A percentile compares a stretch with the other conserved stretches of the same genome.
These are phyloP conservation scores for Nomia melanderi DNA, from an alignment of 1,140 invertebrate genomes.

Conservation along the genomic window DNA sequence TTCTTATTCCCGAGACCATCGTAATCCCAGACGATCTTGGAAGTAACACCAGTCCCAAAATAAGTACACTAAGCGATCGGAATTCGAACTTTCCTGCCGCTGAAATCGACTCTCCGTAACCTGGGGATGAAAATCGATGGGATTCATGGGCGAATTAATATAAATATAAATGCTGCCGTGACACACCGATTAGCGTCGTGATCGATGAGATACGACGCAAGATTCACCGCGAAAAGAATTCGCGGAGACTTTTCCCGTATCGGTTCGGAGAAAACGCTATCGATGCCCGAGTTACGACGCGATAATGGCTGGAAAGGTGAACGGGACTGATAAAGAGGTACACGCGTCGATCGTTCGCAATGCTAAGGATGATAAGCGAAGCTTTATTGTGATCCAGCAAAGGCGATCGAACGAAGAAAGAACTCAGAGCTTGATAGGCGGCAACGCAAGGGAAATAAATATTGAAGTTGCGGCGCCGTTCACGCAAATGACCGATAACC, in stretches of 20 bases:
- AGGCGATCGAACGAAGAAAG: not conserved
- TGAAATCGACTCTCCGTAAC: too few species aligned
- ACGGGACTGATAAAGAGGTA: not conserved
- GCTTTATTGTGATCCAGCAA: not conserved
- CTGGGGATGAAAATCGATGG: too few species aligned
- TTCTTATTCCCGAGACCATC: slow-evolving; percentile 22
- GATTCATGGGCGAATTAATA: too few species aligned
- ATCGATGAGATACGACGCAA: too few species aligned
- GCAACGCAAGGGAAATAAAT: not conserved
- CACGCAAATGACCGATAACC: slow-evolving; percentile 13
- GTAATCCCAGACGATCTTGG: too few species aligned
- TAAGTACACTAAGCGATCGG: too few species aligned
- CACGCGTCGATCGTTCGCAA: not conserved
- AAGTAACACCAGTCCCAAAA: too few species aligned
- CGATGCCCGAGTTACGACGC: not conserved
- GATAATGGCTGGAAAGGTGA: not conserved
- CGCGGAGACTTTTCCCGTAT: not conserved
- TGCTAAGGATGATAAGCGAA: not conserved
- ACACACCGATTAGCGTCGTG: too few species aligned
- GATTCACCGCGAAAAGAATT: not conserved
- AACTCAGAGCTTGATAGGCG: not conserved
- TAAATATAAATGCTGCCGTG: too few species aligned
- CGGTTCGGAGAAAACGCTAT: not conserved
- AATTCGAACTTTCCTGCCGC: too few species aligned
- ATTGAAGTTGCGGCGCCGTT: not conserved